These are phyloP conservation scores for Drosophila tani DNA, from an alignment of 1,140 invertebrate species.

Conservation along the genomic window DNA sequence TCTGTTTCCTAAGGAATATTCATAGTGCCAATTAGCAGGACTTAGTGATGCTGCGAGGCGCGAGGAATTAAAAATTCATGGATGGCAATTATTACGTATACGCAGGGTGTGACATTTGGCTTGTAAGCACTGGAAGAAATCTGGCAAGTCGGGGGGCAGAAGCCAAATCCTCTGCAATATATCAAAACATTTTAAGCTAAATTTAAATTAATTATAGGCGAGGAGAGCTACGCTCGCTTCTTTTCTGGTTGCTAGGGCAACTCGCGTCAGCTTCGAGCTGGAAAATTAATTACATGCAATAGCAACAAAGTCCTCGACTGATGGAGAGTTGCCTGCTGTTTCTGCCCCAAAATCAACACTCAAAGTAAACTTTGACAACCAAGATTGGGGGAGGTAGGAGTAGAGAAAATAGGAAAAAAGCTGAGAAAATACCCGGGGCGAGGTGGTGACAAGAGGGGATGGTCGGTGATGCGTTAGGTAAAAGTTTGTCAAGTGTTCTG, in stretches of 20 bases:
- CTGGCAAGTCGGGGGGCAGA: background rate
- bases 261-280: conserved; percentile 33
- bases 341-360: conserved; percentile 64
- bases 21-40: conserved; percentile 39
- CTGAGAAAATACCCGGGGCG: conserved; percentile 6
- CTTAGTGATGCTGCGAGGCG: background rate
- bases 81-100: conserved; percentile 39
- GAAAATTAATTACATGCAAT: conserved; percentile 75
- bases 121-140: background rate
- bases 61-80: conserved; percentile 26
- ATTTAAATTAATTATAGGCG: conserved; percentile 71
- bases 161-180: conserved; percentile 34
- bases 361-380: conserved; percentile 58
- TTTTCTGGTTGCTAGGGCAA: conserved; percentile 26
- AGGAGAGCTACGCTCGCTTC: conserved; percentile 8
- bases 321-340: conserved; percentile 35
- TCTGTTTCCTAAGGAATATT: conserved; percentile 9
- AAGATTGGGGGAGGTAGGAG: conserved; percentile 17
- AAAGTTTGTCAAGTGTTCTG: conserved; percentile 66
- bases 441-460: conserved; percentile 16
- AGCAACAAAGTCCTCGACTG: conserved; percentile 47
- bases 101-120: conserved; percentile 25
- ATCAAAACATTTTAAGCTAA: conserved; percentile 66
- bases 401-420: conserved; percentile 8
- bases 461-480: conserved; percentile 1